Evolutionary conservation across 2,113 vertebrate species (phyloP), one percentile per base, ranked within the genome.

Genomic region (Etheostoma spectabile): DNA sequence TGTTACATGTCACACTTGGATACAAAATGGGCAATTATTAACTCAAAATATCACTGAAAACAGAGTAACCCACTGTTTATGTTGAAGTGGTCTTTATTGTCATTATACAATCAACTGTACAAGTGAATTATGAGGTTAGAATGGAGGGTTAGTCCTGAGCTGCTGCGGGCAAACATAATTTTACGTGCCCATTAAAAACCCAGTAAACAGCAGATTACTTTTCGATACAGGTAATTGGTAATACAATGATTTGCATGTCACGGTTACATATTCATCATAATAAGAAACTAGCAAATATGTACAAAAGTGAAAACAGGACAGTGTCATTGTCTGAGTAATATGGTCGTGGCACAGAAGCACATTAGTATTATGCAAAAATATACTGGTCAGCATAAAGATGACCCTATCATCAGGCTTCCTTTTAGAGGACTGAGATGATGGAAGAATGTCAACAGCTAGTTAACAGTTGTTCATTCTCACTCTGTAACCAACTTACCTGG

Each of bases 71-170:
- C 30, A 60, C n/a, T 3, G 2, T 55, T 55, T 8, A n/a, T 10
- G 8, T 55, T 55, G 8, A 22, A 53, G 27, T 27, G 27, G 27
- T 3, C 27, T 27, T 27, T 27, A 27, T 27, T 27, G 27, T 27
- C 27, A 27, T 27, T 27, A 27, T 27, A 27, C 27, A 27, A 27
- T 27, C 1, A 27, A 27, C 27, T 27, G 27, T 27, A 55, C 52
- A 55, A 22, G 21, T 4, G 4, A 55, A 55, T 55, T 55, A 55
- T 55, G 21, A 55, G 10, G 52, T 55, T 22, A 55, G 52, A 55
- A 55, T 55, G 52, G 52, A 55, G 52, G 52, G n/a, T 55, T 55
- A 55, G 52, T 55, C 52, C 21, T 55, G n/a, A 55, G 52, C 52
- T 0, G 52, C 52, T 55, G 52, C 10, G 10, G 21, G 42, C 42